Evolutionary conservation across 1,140 invertebrate genomes (phyloP), one percentile per base, ranked within the genome.

Genomic region (Cryptotermes secundus): DNA sequence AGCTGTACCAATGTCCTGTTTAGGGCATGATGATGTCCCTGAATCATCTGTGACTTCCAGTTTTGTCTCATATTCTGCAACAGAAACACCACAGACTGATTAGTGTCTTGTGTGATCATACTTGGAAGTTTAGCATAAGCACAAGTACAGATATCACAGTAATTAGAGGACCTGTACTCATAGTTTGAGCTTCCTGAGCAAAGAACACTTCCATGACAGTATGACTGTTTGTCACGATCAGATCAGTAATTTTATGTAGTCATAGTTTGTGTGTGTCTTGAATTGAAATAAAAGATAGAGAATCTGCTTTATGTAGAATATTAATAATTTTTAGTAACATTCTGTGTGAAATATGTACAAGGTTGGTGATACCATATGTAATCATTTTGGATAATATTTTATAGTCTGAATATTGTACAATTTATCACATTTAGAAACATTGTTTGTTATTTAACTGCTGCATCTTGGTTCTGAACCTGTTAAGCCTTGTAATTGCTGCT

Each of bases 381-480:
- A 72, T n/a, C 26, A 72, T 72, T 72, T 72, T 72, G 6, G 53
- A 72, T 72, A 22, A 59, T 59, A 72, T 72, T 72, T 72, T 72
- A 72, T 72, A 31, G 59, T 72, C n/a, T 26, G n/a, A 72, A n/a
- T 26, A 49, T 12, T 72, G 59, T 72, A 72, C 59, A 72, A 4
- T 31, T 72, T 10, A 65, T 72, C 26, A 72, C n/a, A 72, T 72
- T 72, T 72, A 72, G 59, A 72, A 10, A 72, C 7, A 26, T n/a
- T n/a, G n/a, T 72, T 72, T 4, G 10, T n/a, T 31, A 31, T 72
- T 72, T 72, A 7, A 72, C n/a, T 72, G 59, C 14, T 72, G 26
- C 59, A 31, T 49, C 19, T 49, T 16, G 45, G 45, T 19, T 49
- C n/a, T n/a, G n/a, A 3, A 14, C n/a, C 26, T 0, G 3, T 65